Conservation (phyloP, 2,113 vertebrate genomes). For the Oncorhynchus clarkii region DNA sequence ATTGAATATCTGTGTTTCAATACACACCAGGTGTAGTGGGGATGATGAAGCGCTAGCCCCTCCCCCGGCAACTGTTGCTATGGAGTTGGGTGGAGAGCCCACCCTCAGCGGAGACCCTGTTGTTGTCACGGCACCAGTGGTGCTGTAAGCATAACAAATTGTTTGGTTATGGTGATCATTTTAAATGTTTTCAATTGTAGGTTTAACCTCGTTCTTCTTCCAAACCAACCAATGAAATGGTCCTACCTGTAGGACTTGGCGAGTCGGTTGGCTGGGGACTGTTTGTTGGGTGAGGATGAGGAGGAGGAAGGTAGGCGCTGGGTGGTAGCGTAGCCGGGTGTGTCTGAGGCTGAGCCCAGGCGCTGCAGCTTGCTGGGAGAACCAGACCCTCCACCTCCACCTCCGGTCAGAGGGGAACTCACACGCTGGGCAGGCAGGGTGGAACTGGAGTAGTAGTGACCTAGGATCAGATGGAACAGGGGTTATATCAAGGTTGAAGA, state of each 20-base stretch:
- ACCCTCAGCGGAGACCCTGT: constrained; percentile 83
- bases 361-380: constrained; percentile 92
- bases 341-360: constrained; percentile 82
- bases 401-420: constrained; percentile 82
- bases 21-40: constrained; percentile 67
- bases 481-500: constrained; percentile 74
- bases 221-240: too few relatives aligned
- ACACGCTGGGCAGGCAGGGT: constrained; percentile 91
- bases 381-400: constrained; percentile 72
- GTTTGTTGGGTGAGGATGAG: constrained; percentile 89
- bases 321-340: constrained; percentile 80
- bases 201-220: too few relatives aligned
- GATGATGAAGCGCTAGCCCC: constrained; percentile 65
- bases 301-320: constrained; percentile 81
- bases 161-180: too few relatives aligned
- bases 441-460: constrained; percentile 90
- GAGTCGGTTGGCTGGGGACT: constrained; percentile 84
- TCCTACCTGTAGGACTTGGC: constrained; percentile 94
- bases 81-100: constrained; percentile 83
- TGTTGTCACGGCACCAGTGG: constrained; percentile 66
- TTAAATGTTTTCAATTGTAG: too few relatives aligned
- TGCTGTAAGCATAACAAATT: constrained; percentile 34
- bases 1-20: too few relatives aligned
- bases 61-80: constrained; percentile 47
- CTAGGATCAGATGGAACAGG: constrained; percentile 56